These are phyloP conservation scores for Alexandromys fortis DNA, from an alignment of 2,113 vertebrate species.

Conservation along the genomic window DNA sequence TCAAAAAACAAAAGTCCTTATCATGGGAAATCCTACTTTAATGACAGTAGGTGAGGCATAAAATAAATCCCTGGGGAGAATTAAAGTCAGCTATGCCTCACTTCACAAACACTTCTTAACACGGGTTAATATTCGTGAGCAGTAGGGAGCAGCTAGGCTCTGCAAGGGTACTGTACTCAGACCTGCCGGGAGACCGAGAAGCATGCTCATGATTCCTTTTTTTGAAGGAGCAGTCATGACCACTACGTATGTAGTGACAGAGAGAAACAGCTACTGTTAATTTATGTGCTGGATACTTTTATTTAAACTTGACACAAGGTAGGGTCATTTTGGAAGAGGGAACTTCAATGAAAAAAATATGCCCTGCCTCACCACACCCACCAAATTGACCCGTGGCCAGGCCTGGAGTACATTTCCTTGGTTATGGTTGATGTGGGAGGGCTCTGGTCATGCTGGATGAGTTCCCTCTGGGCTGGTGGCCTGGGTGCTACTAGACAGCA, in stretches of 20 bases:
- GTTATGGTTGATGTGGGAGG: not conserved
- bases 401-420: not conserved
- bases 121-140: not conserved
- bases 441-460: too few relatives aligned
- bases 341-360: not conserved
- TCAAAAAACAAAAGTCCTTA: not conserved
- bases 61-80: not conserved
- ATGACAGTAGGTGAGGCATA: not conserved
- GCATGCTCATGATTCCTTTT: not conserved
- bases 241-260: not conserved
- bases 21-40: not conserved
- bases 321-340: not conserved
- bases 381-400: not conserved
- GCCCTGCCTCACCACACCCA: not conserved
- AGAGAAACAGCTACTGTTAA: not conserved
- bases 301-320: not conserved
- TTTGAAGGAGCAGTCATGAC: not conserved
- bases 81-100: not conserved
- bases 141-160: not conserved
- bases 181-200: not conserved
- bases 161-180: not conserved
- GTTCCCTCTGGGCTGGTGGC: not conserved
- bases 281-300: not conserved
- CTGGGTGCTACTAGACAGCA: not conserved
- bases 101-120: not conserved